phyloP scores from a whole-genome alignment of 2,113 vertebrate genomes.

The Spilogale gracilis region DNA sequence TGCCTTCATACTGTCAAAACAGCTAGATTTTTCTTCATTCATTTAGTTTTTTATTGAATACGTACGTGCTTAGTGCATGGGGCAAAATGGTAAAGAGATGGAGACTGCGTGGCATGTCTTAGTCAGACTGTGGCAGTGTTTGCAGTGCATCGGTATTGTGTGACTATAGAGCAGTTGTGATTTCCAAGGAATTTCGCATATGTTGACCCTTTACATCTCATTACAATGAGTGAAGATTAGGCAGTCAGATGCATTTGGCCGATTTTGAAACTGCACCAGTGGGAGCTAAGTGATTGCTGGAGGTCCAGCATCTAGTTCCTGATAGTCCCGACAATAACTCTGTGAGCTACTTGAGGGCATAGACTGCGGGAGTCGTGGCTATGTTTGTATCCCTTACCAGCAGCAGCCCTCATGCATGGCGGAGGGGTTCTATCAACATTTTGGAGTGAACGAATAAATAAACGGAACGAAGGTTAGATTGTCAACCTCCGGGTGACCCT shows the following conservation, averaged over 20 bases:
- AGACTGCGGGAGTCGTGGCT: accelerated
- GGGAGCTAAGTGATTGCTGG: accelerated
- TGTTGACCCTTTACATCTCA: background rate
- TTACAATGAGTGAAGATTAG: background rate
- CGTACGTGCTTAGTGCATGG: background rate
- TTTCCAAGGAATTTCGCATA: background rate
- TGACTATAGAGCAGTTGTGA: background rate
- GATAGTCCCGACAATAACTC: accelerated
- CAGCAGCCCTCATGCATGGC: accelerated
- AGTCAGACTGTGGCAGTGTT: background rate
- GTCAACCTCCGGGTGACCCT: background rate
- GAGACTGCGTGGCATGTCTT: background rate
- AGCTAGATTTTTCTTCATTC: background rate
- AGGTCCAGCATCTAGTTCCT: background rate
- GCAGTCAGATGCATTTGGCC: background rate
- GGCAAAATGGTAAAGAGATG: background rate
- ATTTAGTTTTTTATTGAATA: background rate
- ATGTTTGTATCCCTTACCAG: background rate
- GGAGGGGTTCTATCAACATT: background rate
- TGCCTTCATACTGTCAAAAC: background rate
- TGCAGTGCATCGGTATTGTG: accelerated
- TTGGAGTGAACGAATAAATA: background rate
- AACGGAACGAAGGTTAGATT: background rate
- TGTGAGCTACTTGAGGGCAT: accelerated
- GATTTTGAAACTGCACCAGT: no score